These are phyloP conservation scores for Danio albolineatus DNA, from an alignment of 2,797 vertebrate genomes.

Conservation along the genomic window DNA sequence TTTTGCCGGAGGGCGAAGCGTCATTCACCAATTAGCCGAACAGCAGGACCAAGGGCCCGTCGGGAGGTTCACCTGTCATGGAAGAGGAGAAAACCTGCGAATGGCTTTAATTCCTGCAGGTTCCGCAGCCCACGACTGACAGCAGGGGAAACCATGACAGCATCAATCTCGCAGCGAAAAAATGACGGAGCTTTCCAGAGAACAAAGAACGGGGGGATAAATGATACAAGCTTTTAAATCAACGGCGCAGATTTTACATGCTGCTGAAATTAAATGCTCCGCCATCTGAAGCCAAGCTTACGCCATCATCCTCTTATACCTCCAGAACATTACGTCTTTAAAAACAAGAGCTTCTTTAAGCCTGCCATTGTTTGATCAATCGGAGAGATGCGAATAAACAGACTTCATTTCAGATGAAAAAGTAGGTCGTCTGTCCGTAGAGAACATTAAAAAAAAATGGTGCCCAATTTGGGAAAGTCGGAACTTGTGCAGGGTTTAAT, in stretches of 20 bases:
- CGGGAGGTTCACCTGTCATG: conserved; percentile 49
- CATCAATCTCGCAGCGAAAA: conserved; percentile 14
- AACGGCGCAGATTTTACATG: conserved; percentile 44
- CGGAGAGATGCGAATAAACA: conserved; percentile 1
- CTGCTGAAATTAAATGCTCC: conserved; percentile 37
- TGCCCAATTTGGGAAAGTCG: neutral
- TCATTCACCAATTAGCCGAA: conserved; percentile 61
- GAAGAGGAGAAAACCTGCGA: neutral
- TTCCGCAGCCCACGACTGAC: neutral
- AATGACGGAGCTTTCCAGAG: neutral
- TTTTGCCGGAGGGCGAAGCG: conserved; percentile 47
- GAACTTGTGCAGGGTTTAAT: neutral
- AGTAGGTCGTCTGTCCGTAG: neutral
- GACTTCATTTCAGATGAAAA: neutral
- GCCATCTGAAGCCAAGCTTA: conserved; percentile 10
- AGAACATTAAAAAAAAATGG: neutral
- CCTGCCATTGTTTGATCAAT: conserved; percentile 16
- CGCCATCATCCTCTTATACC: conserved; percentile 14
- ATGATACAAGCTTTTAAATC: conserved; percentile 37
- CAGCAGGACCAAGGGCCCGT: conserved; percentile 40
- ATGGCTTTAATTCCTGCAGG: neutral
- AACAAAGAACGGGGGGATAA: conserved; percentile 10
- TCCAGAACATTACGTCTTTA: conserved; percentile 8
- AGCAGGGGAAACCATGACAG: neutral
- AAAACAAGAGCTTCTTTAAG: conserved; percentile 30